phyloP scores from a whole-genome alignment of 2,888 invertebrate genomes.

The Drosophila conformis region DNA sequence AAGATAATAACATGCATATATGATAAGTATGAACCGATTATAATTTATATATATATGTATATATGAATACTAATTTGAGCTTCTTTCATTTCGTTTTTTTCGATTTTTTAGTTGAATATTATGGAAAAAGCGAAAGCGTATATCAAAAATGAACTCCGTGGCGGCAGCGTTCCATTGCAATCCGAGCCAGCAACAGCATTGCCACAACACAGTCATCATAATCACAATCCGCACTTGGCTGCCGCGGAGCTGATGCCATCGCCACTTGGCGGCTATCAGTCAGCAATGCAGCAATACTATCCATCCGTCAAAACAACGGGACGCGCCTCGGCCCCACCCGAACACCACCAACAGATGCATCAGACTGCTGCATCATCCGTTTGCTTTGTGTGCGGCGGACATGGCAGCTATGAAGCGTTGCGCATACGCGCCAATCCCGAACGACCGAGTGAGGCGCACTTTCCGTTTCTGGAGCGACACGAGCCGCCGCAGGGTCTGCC shows the following conservation, averaged over 20 bases:
- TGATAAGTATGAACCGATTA: neutral
- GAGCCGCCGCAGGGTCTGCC: slow-evolving; percentile 91
- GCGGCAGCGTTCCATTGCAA: slow-evolving; percentile 81
- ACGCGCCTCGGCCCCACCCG: slow-evolving; percentile 63
- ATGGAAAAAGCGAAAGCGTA: slow-evolving; percentile 90
- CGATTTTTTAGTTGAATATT: slow-evolving; percentile 65
- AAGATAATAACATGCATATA: neutral
- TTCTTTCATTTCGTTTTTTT: neutral
- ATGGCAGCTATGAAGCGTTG: slow-evolving; percentile 88
- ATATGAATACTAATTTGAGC: neutral
- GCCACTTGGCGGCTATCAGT: slow-evolving; percentile 47
- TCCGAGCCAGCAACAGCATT: slow-evolving; percentile 54
- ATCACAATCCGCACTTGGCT: slow-evolving; percentile 25
- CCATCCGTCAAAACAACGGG: slow-evolving; percentile 51
- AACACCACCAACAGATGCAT: slow-evolving; percentile 45
- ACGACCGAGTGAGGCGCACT: slow-evolving; percentile 92
- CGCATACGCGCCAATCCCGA: slow-evolving; percentile 89
- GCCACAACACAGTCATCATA: slow-evolving; percentile 20
- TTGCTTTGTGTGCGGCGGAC: slow-evolving; percentile 91
- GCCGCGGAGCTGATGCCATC: slow-evolving; percentile 65
- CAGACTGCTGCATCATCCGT: slow-evolving; percentile 74
- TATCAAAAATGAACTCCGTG: slow-evolving; percentile 89
- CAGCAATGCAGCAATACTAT: slow-evolving; percentile 56
- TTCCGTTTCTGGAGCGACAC: slow-evolving; percentile 96
- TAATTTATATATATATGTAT: neutral